Evolutionary conservation across 2,113 vertebrate genomes (phyloP), one percentile per base, ranked within the genome.

Genomic region (Ceyx cyanopectus): DNA sequence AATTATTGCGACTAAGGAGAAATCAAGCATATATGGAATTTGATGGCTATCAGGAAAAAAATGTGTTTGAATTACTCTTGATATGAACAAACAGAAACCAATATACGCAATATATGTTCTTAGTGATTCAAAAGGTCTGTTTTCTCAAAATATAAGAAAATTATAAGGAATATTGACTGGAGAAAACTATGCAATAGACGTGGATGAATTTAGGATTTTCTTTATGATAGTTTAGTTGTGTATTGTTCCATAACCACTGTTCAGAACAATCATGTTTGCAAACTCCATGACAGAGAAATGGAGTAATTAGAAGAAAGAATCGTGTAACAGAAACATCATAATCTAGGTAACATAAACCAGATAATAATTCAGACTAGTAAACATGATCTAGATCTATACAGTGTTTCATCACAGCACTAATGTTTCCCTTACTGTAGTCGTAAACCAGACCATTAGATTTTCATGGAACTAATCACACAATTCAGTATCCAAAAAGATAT

Each of bases 381-480:
- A 3, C 4, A 27, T 37, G 18, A 19, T 20, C 11, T 12, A 56
- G 13, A 37, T 24, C 13, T 34, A 41, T 7, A 16, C 0, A 23
- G 4, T 40, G 30, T 8, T 66, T 83, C 27, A 32, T 12, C 0
- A 1, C 11, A 51, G 8, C 7, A 27, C 2, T 32, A 10, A 2
- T 53, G 74, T 84, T 63, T 4, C 10, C 5, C 5, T 72, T 65
- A 9, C 17, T 51, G 16, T 32, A 29, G 9, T 8, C 51, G 6
- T 0, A 5, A 81, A 65, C 20, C 26, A 76, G 4, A 13, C 14
- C 2, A 2, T 50, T 51, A 24, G 2, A 27, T 22, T 29, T 86
- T 4, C 14, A 50, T 37, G 11, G 17, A 45, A 16, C 9, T 7
- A 24, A 32, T 51, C 14, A 16, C 23, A 61, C 10, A 18, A 1